These are phyloP conservation scores for Drosophila kepulauana DNA, from an alignment of 1,140 invertebrate species.

Conservation along the genomic window DNA sequence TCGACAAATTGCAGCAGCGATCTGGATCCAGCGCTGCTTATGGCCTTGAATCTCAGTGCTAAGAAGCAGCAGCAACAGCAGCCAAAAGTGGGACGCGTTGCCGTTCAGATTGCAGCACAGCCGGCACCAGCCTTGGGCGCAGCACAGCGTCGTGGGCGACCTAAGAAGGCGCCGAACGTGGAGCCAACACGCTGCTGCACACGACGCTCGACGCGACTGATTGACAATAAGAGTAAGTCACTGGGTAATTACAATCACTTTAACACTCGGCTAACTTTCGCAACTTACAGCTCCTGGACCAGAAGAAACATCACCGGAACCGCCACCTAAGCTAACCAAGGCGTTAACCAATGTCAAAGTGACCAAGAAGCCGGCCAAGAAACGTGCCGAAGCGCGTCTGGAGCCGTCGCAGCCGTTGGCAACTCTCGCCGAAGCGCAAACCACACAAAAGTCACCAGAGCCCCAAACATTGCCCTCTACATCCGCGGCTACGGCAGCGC, in stretches of 20 bases:
- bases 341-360: slow-evolving; percentile 16
- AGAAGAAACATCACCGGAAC: slow-evolving; percentile 28
- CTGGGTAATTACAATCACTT: not conserved
- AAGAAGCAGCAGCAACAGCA: slow-evolving; percentile 61
- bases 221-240: slow-evolving; percentile 60
- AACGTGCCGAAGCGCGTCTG: slow-evolving; percentile 50
- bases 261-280: not conserved
- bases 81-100: slow-evolving; percentile 46
- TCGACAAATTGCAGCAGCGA: slow-evolving; percentile 16
- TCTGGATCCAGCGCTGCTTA: slow-evolving; percentile 64
- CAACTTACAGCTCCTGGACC: slow-evolving; percentile 22
- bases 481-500: not conserved
- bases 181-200: slow-evolving; percentile 32
- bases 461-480: not conserved
- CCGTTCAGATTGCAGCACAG: slow-evolving; percentile 63
- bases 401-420: slow-evolving; percentile 24
- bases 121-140: slow-evolving; percentile 40
- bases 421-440: slow-evolving; percentile 57
- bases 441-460: slow-evolving; percentile 47
- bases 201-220: slow-evolving; percentile 58
- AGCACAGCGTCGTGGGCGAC: slow-evolving; percentile 54
- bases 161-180: slow-evolving; percentile 22
- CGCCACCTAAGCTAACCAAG: not conserved
- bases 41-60: slow-evolving; percentile 69
- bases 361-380: slow-evolving; percentile 63